Percentiles rank a stretch among this genome's conserved stretches.
These are phyloP conservation scores for Platanista minor DNA, from an alignment of 2,113 vertebrate species.

Conservation along the genomic window DNA sequence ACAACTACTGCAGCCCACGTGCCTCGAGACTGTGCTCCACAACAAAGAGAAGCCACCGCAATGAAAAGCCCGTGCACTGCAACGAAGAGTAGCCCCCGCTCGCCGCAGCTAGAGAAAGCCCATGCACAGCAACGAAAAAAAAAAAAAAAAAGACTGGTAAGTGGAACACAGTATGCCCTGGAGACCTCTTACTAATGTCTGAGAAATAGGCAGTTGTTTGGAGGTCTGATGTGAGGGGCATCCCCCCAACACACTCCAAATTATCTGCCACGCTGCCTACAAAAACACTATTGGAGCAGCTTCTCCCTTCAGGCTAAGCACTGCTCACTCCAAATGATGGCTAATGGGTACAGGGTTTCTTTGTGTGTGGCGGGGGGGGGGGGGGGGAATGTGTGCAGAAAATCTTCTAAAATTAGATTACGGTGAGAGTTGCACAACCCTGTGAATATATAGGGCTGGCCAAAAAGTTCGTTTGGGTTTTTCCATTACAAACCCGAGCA, in stretches of 20 bases:
- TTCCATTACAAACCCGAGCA: too few relatives aligned
- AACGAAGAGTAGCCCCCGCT: too few relatives aligned
- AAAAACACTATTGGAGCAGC: not conserved
- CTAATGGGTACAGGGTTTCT: fast-evolving
- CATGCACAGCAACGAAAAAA: too few relatives aligned
- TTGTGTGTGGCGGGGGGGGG: fast-evolving
- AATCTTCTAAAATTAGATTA: not conserved
- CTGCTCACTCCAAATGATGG: not conserved
- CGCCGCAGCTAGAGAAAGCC: too few relatives aligned
- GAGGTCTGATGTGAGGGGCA: not conserved
- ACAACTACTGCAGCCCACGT: too few relatives aligned
- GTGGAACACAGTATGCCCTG: not conserved
- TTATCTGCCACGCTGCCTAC: not conserved
- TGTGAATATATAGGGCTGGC: too few relatives aligned
- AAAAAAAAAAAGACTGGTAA: not conserved
- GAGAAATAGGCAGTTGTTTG: not conserved
- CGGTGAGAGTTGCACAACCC: not conserved
- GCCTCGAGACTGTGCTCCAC: too few relatives aligned
- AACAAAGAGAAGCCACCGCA: too few relatives aligned
- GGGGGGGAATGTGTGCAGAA: too few relatives aligned
- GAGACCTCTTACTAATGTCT: not conserved
- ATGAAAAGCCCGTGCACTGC: too few relatives aligned
- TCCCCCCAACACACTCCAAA: not conserved
- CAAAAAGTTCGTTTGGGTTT: too few relatives aligned
- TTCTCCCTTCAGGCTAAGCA: not conserved